Evolutionary conservation across 1,140 invertebrate genomes (phyloP).

Genomic region (Belonocnema kinseyi): DNA sequence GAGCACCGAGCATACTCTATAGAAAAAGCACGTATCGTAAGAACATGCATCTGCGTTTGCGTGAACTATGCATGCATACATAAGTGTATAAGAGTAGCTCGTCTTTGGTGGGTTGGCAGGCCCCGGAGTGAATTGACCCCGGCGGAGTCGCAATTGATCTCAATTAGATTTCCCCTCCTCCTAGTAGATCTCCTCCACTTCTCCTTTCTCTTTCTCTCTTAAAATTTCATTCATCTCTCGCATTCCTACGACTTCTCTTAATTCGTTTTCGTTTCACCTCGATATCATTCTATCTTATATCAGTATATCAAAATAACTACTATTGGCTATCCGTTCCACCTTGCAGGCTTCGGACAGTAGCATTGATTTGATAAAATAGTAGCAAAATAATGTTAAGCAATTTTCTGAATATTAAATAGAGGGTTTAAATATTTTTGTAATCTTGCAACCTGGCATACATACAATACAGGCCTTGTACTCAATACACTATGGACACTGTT

Average conservation of each 20-base stretch:
- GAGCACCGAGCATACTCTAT: too few species aligned
- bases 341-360: too few species aligned
- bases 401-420: too few species aligned
- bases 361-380: too few species aligned
- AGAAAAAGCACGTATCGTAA: slow-evolving; percentile 3
- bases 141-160: slow-evolving; percentile 58
- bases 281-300: neutral
- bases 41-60: slow-evolving; percentile 2
- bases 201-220: neutral
- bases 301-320: neutral
- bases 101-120: slow-evolving; percentile 43
- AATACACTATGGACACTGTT: too few species aligned
- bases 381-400: too few species aligned
- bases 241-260: slow-evolving; percentile 8
- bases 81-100: slow-evolving; percentile 39
- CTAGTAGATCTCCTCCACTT: slow-evolving; percentile 39
- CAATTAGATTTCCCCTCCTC: slow-evolving; percentile 56
- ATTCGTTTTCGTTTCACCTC: neutral
- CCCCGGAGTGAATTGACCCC: slow-evolving; percentile 56
- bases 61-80: slow-evolving; percentile 37
- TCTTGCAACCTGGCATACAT: too few species aligned
- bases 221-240: slow-evolving; percentile 21
- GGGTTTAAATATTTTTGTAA: too few species aligned
- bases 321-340: neutral
- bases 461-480: too few species aligned